Evolutionary conservation across 2,797 vertebrate species (phyloP).

Genomic region (Heliangelus exortis): DNA sequence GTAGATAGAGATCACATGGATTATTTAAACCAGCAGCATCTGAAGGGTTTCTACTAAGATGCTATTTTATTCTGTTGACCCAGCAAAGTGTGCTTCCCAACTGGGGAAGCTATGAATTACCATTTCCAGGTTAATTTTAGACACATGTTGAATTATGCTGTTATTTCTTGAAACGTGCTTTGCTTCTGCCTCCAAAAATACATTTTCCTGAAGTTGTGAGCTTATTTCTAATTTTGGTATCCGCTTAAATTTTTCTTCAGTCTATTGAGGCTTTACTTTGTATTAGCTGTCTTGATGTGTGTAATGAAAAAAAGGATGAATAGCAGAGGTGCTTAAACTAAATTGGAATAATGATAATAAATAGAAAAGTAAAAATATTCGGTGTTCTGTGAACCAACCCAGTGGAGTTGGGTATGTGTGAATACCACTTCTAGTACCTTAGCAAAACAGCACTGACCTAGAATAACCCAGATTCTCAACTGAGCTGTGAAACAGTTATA

Average conservation of each 20-base stretch:
- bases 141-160: rapidly evolving
- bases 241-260: neutral
- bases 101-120: neutral
- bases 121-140: neutral
- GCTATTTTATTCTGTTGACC: neutral
- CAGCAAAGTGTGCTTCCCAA: neutral
- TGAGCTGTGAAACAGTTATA: neutral
- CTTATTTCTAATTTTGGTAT: neutral
- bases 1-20: neutral
- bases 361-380: neutral
- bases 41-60: neutral
- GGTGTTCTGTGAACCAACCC: neutral
- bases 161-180: neutral
- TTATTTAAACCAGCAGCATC: neutral
- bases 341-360: neutral
- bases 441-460: neutral
- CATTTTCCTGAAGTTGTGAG: neutral
- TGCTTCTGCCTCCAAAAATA: neutral
- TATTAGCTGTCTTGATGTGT: neutral
- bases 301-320: neutral
- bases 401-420: rapidly evolving
- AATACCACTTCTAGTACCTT: neutral
- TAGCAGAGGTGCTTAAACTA: neutral
- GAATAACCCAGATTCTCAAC: neutral
- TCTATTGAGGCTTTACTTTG: neutral